A percentile compares a stretch with the other conserved stretches of the same genome.
Conservation (phyloP, 2,888 invertebrate species). For the Arrhopalites spinosus region DNA sequence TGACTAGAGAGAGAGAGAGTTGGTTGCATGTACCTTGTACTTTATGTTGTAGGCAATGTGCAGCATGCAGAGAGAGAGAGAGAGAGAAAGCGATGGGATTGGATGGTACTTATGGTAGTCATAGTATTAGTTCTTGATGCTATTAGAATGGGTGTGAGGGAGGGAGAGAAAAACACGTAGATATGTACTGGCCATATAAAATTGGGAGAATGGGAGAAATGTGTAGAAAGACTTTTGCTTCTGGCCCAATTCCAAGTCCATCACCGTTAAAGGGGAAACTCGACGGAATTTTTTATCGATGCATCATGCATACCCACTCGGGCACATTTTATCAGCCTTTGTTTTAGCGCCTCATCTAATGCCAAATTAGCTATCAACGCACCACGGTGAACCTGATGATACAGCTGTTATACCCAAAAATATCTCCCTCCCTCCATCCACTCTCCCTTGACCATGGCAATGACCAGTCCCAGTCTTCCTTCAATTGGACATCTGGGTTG, state of each 20-base stretch:
- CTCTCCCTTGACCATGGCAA: slow-evolving; percentile 2
- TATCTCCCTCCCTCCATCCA: background rate
- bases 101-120: background rate
- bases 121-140: slow-evolving; percentile 3
- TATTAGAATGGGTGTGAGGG: background rate
- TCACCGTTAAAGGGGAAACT: slow-evolving; percentile 10
- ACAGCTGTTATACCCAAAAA: slow-evolving; percentile 8
- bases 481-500: background rate
- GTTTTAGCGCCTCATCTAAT: slow-evolving; percentile 40
- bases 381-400: slow-evolving; percentile 10
- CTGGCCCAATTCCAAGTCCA: slow-evolving; percentile 33
- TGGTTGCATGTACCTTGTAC: background rate
- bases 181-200: background rate
- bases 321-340: slow-evolving; percentile 33
- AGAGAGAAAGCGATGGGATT: background rate
- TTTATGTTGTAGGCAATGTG: background rate
- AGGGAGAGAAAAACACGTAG: background rate
- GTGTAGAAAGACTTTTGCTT: slow-evolving; percentile 16
- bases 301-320: background rate
- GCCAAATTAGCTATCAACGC: slow-evolving; percentile 37
- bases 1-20: background rate
- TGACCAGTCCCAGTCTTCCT: background rate
- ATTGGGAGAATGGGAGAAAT: background rate
- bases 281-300: slow-evolving; percentile 22
- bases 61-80: background rate